These are phyloP conservation scores for Hyperopisus bebe DNA, from an alignment of 2,113 vertebrate species.

Conservation along the genomic window DNA sequence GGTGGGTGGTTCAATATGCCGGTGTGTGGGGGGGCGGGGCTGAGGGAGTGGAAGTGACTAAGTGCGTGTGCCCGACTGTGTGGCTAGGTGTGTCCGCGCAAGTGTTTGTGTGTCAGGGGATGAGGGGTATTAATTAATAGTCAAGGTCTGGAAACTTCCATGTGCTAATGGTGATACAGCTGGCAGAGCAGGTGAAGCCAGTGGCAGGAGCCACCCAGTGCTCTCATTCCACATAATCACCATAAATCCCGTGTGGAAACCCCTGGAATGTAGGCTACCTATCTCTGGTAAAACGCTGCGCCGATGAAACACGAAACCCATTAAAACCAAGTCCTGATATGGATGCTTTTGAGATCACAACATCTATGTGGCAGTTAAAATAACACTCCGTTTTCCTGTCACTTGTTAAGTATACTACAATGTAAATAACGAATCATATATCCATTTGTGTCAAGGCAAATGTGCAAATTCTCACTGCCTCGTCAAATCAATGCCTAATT, in stretches of 20 bases:
- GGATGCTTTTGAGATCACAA: neutral
- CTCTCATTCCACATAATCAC: neutral
- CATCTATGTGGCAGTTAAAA: neutral
- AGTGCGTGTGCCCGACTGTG: neutral
- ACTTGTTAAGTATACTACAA: neutral
- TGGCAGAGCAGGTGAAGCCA: neutral
- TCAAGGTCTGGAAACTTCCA: neutral
- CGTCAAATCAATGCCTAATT: neutral
- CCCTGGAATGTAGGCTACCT: slow-evolving; percentile 6
- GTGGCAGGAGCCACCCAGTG: neutral
- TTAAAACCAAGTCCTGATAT: neutral
- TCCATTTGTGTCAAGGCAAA: neutral
- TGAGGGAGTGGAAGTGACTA: neutral
- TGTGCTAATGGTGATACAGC: neutral
- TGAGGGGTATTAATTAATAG: neutral
- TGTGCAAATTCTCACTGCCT: neutral
- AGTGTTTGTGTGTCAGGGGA: neutral
- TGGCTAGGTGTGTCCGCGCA: neutral
- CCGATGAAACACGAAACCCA: neutral
- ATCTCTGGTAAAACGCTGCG: neutral
- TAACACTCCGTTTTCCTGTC: neutral
- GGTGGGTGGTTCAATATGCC: neutral
- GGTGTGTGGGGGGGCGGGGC: neutral
- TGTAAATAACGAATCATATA: neutral
- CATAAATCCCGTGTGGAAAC: neutral